Percentiles rank a stretch among this genome's conserved stretches.
phyloP scores from a whole-genome alignment of 2,113 vertebrate species.

The Eclectus roratus region DNA sequence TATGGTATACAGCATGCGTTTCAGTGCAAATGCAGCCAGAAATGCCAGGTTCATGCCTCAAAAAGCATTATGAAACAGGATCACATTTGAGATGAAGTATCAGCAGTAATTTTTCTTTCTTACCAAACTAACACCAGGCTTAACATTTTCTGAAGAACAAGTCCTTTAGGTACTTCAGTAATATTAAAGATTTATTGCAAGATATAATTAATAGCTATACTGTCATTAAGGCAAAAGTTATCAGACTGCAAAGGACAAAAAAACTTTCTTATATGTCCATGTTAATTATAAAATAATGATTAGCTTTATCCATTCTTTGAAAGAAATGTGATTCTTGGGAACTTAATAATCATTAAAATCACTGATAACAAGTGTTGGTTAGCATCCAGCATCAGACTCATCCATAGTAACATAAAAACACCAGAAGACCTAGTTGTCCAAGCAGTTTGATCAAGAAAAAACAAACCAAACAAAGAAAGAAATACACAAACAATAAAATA shows the following conservation, averaged over 20 bases:
- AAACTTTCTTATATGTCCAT: neutral
- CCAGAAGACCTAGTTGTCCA: neutral
- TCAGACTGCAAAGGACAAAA: slow-evolving; percentile 12
- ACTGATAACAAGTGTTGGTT: neutral
- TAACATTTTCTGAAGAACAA: neutral
- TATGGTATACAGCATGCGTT: slow-evolving; percentile 15
- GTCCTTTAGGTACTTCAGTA: neutral
- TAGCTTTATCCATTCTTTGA: neutral
- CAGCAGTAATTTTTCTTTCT: neutral
- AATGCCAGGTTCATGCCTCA: slow-evolving; percentile 35
- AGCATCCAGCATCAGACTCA: neutral
- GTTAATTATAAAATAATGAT: slow-evolving; percentile 14
- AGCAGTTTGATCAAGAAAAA: neutral
- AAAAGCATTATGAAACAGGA: slow-evolving; percentile 11
- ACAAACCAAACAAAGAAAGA: accelerated
- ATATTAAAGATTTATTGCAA: slow-evolving; percentile 37
- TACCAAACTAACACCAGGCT: neutral
- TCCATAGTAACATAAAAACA: neutral
- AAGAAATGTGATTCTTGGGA: neutral
- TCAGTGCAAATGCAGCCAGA: slow-evolving; percentile 14
- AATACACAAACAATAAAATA: neutral
- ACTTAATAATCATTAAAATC: neutral
- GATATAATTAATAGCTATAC: neutral
- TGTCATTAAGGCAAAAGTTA: neutral
- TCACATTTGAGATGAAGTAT: slow-evolving; percentile 1